Conservation (phyloP, 2,888 invertebrate genomes). For the Drosophila picticornis region DNA sequence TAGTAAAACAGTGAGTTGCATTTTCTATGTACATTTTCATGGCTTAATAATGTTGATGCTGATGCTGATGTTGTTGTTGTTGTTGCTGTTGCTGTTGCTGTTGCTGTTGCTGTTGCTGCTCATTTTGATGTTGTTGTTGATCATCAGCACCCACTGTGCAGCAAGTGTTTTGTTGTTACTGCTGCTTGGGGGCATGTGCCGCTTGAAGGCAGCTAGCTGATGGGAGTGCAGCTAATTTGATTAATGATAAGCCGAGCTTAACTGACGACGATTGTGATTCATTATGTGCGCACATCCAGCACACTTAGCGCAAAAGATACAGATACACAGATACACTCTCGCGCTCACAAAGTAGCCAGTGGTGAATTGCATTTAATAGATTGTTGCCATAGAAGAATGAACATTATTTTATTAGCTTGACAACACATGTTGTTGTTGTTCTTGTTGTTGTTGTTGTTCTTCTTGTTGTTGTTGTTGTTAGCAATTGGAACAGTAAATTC, state of each 20-base stretch:
- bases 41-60: slow-evolving; percentile 33
- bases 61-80: slow-evolving; percentile 17
- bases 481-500: slow-evolving; percentile 36
- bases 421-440: slow-evolving; percentile 58
- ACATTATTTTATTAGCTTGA: slow-evolving; percentile 67
- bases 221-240: slow-evolving; percentile 78
- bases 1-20: slow-evolving; percentile 35
- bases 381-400: slow-evolving; percentile 47
- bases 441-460: slow-evolving; percentile 36
- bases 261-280: slow-evolving; percentile 82
- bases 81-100: slow-evolving; percentile 18
- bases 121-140: slow-evolving; percentile 23
- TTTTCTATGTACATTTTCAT: slow-evolving; percentile 24
- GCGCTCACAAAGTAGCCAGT: slow-evolving; percentile 21
- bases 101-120: slow-evolving; percentile 25
- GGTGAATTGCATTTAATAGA: slow-evolving; percentile 67
- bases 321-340: slow-evolving; percentile 20
- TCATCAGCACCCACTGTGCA: slow-evolving; percentile 28
- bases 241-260: slow-evolving; percentile 82
- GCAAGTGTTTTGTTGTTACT: slow-evolving; percentile 60
- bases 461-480: slow-evolving; percentile 35
- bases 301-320: slow-evolving; percentile 73
- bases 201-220: slow-evolving; percentile 16
- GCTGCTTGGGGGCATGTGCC: slow-evolving; percentile 9
- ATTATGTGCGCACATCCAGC: slow-evolving; percentile 80